Evolutionary conservation across 2,797 vertebrate genomes (phyloP).

Genomic region (Notolabrus celidotus): DNA sequence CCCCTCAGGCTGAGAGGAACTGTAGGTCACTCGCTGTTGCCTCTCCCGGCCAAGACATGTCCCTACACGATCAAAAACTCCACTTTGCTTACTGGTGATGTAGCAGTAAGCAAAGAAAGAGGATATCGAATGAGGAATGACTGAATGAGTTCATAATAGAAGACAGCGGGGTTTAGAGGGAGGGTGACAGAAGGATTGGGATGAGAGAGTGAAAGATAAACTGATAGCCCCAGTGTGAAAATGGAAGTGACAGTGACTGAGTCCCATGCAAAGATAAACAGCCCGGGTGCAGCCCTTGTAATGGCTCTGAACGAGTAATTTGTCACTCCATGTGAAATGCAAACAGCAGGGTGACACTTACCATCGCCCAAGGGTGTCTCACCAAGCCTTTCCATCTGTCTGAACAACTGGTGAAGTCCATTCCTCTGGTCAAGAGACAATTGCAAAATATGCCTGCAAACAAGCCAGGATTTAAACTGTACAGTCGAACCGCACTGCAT

Average conservation of each 20-base stretch:
- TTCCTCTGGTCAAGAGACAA: conserved; percentile 25
- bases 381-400: conserved; percentile 53
- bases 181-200: conserved; percentile 25
- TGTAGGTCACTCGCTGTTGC: not conserved
- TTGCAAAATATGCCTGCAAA: conserved; percentile 4
- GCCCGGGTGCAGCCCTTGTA: conserved; percentile 57
- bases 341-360: conserved; percentile 74
- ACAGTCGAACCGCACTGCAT: not conserved
- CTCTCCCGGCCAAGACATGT: conserved; percentile 22
- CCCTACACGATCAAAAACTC: not conserved
- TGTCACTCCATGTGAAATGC: conserved; percentile 74
- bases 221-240: conserved; percentile 56
- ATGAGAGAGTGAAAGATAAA: conserved; percentile 56
- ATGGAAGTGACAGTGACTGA: conserved; percentile 73
- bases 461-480: not conserved
- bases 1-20: conserved; percentile 52
- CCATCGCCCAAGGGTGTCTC: conserved; percentile 57
- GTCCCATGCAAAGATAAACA: conserved; percentile 72
- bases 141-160: conserved; percentile 65
- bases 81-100: not conserved
- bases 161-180: not conserved
- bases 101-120: not conserved
- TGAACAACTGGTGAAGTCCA: conserved; percentile 27
- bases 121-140: conserved; percentile 55
- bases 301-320: conserved; percentile 72